Conservation (phyloP, 2,113 vertebrate species). For the Pluvialis apricaria region DNA sequence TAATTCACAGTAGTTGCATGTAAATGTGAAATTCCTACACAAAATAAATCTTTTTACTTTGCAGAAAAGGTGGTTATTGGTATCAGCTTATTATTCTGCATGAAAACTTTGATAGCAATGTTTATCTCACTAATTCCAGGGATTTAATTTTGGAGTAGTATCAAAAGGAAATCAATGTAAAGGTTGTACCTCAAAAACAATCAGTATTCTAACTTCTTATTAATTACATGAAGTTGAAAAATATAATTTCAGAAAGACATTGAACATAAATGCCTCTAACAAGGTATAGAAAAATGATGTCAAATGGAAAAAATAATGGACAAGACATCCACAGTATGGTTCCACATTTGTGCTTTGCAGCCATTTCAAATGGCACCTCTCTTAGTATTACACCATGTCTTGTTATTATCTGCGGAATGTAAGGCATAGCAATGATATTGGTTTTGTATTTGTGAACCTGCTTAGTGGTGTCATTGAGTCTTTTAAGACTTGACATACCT, state of each 20-base stretch:
- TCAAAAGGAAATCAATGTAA: not conserved
- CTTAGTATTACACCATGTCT: not conserved
- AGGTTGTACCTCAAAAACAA: not conserved
- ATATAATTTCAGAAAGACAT: not conserved
- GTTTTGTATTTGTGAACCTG: not conserved
- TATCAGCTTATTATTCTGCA: not conserved
- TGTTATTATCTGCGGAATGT: not conserved
- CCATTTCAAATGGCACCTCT: not conserved
- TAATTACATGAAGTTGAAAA: not conserved
- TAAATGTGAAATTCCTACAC: not conserved
- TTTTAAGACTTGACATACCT: not conserved
- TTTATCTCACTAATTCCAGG: not conserved
- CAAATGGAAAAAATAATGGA: not conserved
- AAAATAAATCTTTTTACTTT: not conserved
- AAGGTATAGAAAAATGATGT: not conserved
- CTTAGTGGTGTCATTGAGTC: not conserved
- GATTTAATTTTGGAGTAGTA: not conserved
- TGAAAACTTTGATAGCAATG: not conserved
- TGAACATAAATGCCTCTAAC: not conserved
- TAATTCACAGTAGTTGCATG: not conserved
- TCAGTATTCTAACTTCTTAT: not conserved
- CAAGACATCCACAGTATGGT: not conserved
- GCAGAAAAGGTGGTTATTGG: not conserved
- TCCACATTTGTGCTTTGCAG: not conserved
- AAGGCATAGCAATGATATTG: not conserved